Evolutionary conservation across 2,888 invertebrate genomes (phyloP).

Genomic region (Noctua comes): DNA sequence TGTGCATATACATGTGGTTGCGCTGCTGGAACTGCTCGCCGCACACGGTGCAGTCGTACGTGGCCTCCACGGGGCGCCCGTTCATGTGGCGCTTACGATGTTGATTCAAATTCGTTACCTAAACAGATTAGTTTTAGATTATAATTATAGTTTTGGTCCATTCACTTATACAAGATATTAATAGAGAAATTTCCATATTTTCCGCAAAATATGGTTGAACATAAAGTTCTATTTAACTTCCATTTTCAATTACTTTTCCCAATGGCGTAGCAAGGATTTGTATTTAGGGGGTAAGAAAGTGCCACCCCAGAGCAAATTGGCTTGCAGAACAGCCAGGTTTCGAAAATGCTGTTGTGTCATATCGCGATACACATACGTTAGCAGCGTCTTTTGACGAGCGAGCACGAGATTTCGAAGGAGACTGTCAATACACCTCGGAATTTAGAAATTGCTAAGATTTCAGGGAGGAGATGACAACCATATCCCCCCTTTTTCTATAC

Average conservation of each 20-base stretch:
- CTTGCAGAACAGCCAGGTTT: neutral
- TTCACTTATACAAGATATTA: no score
- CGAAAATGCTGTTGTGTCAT: neutral
- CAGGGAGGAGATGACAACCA: neutral
- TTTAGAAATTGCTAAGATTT: neutral
- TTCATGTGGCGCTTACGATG: conserved; percentile 87
- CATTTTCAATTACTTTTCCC: neutral
- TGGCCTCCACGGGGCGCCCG: conserved; percentile 81
- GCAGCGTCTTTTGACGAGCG: neutral
- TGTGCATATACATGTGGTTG: conserved; percentile 87
- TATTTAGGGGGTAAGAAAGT: neutral
- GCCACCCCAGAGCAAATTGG: neutral
- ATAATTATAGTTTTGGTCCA: neutral
- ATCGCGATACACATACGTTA: neutral
- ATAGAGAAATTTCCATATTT: neutral
- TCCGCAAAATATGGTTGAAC: neutral
- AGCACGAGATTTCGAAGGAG: neutral
- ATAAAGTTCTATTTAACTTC: neutral
- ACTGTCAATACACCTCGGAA: neutral
- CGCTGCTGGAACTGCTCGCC: conserved; percentile 86
- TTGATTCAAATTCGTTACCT: conserved; percentile 89
- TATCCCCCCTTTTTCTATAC: neutral
- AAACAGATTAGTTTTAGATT: conserved; percentile 9
- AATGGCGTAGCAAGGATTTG: neutral
- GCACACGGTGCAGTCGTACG: conserved; percentile 86